Percentiles rank a stretch among this genome's conserved stretches.
Evolutionary conservation across 1,140 invertebrate species (phyloP).

Genomic region (Caenorhabditis briggsae): DNA sequence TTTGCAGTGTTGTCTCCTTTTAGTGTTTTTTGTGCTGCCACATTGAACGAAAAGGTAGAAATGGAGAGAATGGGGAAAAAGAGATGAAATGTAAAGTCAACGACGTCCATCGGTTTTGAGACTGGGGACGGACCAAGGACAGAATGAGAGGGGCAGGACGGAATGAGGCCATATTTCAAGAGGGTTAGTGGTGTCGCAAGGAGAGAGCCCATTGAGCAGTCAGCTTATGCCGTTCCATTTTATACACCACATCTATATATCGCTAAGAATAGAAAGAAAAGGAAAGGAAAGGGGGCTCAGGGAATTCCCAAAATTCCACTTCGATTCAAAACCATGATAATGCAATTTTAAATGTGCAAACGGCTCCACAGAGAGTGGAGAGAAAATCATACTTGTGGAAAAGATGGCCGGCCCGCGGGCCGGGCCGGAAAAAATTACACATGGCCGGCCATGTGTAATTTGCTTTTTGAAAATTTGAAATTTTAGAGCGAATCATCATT

Average conservation of each 20-base stretch:
- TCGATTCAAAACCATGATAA: constrained; percentile 31
- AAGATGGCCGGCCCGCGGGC: too few species aligned
- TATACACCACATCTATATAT: constrained; percentile 3
- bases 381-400: too few species aligned
- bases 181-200: constrained; percentile 20
- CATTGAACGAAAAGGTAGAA: constrained; percentile 10
- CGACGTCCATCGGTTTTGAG: neutral
- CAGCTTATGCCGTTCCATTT: constrained; percentile 43
- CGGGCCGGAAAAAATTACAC: too few species aligned
- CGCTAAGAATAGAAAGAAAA: neutral
- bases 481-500: too few species aligned
- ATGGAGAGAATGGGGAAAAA: neutral
- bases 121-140: constrained; percentile 4
- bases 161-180: constrained; percentile 55
- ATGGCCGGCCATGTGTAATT: too few species aligned
- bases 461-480: too few species aligned
- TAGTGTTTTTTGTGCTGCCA: constrained; percentile 34
- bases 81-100: constrained; percentile 38
- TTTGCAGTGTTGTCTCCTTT: constrained; percentile 16
- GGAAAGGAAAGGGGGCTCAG: neutral
- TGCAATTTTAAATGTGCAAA: constrained; percentile 33
- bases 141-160: neutral
- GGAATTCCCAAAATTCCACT: neutral
- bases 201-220: constrained; percentile 35
- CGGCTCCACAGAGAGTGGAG: neutral